Percentiles rank a stretch among this genome's conserved stretches.
Conservation (phyloP, 2,888 invertebrate genomes). For the Taphrorychus bicolor region DNA sequence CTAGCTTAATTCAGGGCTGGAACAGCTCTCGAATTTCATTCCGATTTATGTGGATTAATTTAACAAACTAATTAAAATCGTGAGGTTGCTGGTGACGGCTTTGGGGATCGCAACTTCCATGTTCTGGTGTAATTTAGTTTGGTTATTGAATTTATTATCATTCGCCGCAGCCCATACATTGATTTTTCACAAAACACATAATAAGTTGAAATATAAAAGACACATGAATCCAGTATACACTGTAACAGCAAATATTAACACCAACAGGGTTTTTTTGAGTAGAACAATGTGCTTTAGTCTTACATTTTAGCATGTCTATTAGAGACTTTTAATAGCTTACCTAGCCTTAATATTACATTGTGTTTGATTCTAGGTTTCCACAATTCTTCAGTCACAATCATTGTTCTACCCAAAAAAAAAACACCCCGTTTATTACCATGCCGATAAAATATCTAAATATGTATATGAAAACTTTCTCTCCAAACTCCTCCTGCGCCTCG, state of each 20-base stretch:
- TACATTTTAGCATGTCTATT: slow-evolving; percentile 7
- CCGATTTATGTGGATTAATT: slow-evolving; percentile 12
- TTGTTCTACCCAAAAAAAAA: slow-evolving; percentile 34
- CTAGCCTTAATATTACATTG: slow-evolving; percentile 11
- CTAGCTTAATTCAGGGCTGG: neutral
- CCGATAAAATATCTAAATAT: slow-evolving; percentile 8
- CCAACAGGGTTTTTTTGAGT: slow-evolving; percentile 19
- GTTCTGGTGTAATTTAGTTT: too few relatives aligned
- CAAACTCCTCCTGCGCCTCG: slow-evolving; percentile 34
- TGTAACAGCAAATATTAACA: slow-evolving; percentile 19
- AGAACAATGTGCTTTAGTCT: slow-evolving; percentile 20
- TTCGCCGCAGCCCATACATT: too few relatives aligned
- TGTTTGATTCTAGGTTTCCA: slow-evolving; percentile 33
- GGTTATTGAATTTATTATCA: neutral
- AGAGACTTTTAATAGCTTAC: slow-evolving; percentile 3
- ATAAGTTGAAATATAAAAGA: neutral
- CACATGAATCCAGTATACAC: slow-evolving; percentile 21
- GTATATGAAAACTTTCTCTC: slow-evolving; percentile 12
- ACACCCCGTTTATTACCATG: slow-evolving; percentile 20
- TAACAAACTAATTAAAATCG: slow-evolving; percentile 1
- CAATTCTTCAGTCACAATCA: neutral
- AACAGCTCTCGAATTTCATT: neutral
- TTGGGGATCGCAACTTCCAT: neutral
- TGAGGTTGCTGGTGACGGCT: neutral
- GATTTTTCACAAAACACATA: too few relatives aligned